These are phyloP conservation scores for Plecturocebus donacophilus DNA, from an alignment of 2,113 vertebrate species.

Conservation along the genomic window DNA sequence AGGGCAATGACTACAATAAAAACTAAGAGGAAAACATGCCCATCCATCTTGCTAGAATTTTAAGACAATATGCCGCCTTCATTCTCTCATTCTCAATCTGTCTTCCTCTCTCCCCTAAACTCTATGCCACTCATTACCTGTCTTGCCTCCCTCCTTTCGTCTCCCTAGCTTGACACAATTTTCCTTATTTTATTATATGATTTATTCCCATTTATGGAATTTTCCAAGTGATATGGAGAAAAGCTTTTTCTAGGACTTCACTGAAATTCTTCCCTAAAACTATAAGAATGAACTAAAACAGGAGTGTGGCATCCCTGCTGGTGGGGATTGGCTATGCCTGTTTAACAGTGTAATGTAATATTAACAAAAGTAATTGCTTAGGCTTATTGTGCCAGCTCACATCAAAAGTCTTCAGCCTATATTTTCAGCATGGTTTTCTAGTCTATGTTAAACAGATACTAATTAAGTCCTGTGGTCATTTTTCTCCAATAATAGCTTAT, in stretches of 20 bases:
- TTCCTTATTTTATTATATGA: not conserved
- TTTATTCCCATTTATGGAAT: not conserved
- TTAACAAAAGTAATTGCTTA: conserved; percentile 10
- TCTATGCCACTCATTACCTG: not conserved
- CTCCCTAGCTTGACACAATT: not conserved
- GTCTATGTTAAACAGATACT: not conserved
- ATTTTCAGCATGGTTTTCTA: not conserved
- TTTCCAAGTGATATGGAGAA: not conserved
- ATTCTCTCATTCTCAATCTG: too few relatives aligned
- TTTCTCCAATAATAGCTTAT: not conserved
- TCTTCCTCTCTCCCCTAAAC: not conserved
- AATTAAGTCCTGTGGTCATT: not conserved
- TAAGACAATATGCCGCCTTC: not conserved
- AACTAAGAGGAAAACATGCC: not conserved
- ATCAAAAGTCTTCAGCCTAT: not conserved
- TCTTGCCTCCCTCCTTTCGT: rapidly evolving
- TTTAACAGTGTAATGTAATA: not conserved
- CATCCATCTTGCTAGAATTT: not conserved
- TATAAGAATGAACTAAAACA: not conserved
- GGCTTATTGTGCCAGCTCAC: not conserved
- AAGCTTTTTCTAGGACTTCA: not conserved
- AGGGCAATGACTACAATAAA: not conserved
- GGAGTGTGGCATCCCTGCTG: not conserved
- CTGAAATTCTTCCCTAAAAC: not conserved
- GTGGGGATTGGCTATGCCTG: not conserved